Percentiles rank a stretch among this genome's conserved stretches.
Evolutionary conservation across 1,140 invertebrate species (phyloP).

Genomic region (Pseudobourletiella spinata): DNA sequence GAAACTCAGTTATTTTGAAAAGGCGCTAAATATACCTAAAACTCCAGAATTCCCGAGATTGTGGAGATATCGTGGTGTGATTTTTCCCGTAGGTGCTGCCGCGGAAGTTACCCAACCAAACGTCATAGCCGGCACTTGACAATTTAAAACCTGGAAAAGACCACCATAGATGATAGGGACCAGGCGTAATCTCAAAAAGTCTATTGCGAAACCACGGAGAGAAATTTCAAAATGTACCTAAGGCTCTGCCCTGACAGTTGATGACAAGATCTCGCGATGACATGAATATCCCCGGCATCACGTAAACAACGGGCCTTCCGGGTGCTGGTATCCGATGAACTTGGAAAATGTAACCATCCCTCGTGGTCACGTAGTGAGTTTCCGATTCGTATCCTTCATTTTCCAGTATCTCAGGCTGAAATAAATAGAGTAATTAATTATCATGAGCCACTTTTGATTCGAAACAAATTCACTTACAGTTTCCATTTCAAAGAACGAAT

Average conservation of each 20-base stretch:
- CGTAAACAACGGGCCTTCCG: not conserved
- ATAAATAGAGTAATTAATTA: no score
- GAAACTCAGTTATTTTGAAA: not conserved
- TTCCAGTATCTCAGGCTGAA: not conserved
- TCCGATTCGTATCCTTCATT: not conserved
- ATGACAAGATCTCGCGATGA: not conserved
- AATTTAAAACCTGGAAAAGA: not conserved
- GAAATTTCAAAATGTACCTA: not conserved
- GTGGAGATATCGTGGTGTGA: not conserved
- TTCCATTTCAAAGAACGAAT: no score
- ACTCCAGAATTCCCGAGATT: conserved; percentile 4
- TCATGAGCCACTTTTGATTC: no score
- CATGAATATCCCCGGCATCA: not conserved
- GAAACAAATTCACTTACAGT: no score
- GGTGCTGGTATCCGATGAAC: not conserved
- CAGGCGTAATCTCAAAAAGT: not conserved
- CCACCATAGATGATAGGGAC: not conserved
- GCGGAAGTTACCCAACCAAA: conserved; percentile 62
- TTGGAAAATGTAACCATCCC: not conserved
- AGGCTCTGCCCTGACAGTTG: not conserved
- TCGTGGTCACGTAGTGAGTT: not conserved
- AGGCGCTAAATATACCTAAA: conserved; percentile 11
- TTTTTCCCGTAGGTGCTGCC: not conserved
- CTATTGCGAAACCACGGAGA: not conserved
- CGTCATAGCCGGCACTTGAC: conserved; percentile 57